These are phyloP conservation scores for Drosophila ogumai DNA, from an alignment of 1,140 invertebrate species.

Conservation along the genomic window DNA sequence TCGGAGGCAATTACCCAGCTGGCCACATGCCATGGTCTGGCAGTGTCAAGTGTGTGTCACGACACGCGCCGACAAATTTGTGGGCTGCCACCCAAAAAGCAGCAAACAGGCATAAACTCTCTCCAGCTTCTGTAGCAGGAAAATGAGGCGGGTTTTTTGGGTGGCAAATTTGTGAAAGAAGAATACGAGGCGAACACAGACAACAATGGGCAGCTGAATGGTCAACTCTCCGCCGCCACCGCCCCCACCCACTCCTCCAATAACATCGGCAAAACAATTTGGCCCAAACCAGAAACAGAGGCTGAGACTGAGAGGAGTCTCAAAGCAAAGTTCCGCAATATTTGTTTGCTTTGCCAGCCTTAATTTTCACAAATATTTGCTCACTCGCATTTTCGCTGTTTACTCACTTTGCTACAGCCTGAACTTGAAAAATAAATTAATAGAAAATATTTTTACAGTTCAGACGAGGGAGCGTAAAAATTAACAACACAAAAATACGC, in stretches of 20 bases:
- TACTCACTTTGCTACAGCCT: constrained; percentile 14
- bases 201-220: constrained; percentile 51
- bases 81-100: constrained; percentile 31
- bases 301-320: constrained; percentile 6
- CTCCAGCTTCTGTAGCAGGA: constrained; percentile 17
- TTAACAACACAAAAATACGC: constrained; percentile 27
- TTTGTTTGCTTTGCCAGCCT: constrained; percentile 58
- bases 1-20: constrained; percentile 52
- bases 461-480: constrained; percentile 14
- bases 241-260: constrained; percentile 5
- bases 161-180: neutral
- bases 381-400: constrained; percentile 21
- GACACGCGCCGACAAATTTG: constrained; percentile 60
- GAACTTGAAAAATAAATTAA: constrained; percentile 64
- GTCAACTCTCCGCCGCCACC: constrained; percentile 11
- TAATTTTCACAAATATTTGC: constrained; percentile 77
- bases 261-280: constrained; percentile 42
- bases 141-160: constrained; percentile 4
- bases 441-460: constrained; percentile 61
- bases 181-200: constrained; percentile 4
- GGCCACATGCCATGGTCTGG: constrained; percentile 18
- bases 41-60: constrained; percentile 55
- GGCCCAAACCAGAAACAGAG: constrained; percentile 24
- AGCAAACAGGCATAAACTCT: constrained; percentile 44
- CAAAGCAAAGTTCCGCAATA: constrained; percentile 55